These are phyloP conservation scores for Drosophila asahinai DNA, from an alignment of 1,140 invertebrate genomes.

Conservation along the genomic window DNA sequence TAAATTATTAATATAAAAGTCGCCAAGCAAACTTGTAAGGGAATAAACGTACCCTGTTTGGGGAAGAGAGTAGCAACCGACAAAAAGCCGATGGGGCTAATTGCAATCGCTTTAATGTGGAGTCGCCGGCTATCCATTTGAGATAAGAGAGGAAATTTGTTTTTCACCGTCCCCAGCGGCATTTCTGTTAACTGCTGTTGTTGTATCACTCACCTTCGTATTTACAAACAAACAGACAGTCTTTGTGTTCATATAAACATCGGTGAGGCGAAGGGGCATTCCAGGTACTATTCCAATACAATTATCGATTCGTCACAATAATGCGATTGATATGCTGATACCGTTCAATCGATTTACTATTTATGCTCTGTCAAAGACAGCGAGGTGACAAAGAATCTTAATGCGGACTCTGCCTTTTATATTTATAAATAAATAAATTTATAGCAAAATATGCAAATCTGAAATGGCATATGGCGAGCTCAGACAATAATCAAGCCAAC, in stretches of 20 bases:
- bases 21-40: neutral
- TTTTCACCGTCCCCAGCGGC: slow-evolving; percentile 44
- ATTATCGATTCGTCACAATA: slow-evolving; percentile 41
- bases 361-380: slow-evolving; percentile 19
- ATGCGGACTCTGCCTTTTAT: slow-evolving; percentile 14
- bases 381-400: neutral
- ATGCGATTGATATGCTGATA: slow-evolving; percentile 61
- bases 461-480: slow-evolving; percentile 17
- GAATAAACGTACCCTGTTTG: slow-evolving; percentile 7
- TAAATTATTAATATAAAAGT: slow-evolving; percentile 13
- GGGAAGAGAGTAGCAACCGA: slow-evolving; percentile 39
- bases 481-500: slow-evolving; percentile 22
- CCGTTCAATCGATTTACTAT: slow-evolving; percentile 53
- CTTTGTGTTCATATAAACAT: slow-evolving; percentile 43
- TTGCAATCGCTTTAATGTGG: slow-evolving; percentile 71
- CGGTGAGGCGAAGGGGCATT: slow-evolving; percentile 6
- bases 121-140: slow-evolving; percentile 30
- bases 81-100: slow-evolving; percentile 56
- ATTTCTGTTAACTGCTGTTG: slow-evolving; percentile 31
- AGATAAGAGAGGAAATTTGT: slow-evolving; percentile 74
- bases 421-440: slow-evolving; percentile 10
- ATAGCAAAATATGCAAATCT: slow-evolving; percentile 34
- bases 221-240: slow-evolving; percentile 48
- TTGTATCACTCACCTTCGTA: slow-evolving; percentile 44
- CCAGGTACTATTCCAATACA: slow-evolving; percentile 18